Conservation (phyloP, 1,140 invertebrate genomes). For the Drosophila ercepeae region DNA sequence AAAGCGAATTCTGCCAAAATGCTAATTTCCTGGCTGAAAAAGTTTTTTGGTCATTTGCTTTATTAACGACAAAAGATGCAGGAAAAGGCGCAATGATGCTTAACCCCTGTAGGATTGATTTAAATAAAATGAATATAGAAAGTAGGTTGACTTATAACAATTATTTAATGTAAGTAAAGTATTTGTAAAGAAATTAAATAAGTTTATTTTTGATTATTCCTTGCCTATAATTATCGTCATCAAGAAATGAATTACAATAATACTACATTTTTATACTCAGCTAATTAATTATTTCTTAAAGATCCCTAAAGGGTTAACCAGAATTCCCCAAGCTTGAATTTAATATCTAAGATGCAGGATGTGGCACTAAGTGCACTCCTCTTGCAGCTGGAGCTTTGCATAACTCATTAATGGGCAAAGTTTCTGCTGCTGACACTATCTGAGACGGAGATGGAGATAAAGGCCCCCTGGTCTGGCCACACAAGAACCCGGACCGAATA, state of each 20-base stretch:
- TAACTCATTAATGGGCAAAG: constrained; percentile 52
- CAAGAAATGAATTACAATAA: no score
- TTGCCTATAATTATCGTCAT: no score
- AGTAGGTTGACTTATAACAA: no score
- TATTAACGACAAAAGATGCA: constrained; percentile 46
- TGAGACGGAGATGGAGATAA: constrained; percentile 24
- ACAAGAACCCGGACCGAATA: constrained; percentile 6
- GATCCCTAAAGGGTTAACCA: constrained; percentile 8
- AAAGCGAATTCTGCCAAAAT: constrained; percentile 49
- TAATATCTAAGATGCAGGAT: constrained; percentile 49
- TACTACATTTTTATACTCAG: not conserved
- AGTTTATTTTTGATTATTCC: no score
- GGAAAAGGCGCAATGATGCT: constrained; percentile 4
- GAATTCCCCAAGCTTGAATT: constrained; percentile 28
- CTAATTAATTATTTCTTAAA: not conserved
- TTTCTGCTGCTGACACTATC: constrained; percentile 40
- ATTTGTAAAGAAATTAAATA: no score
- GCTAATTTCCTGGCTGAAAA: constrained; percentile 64
- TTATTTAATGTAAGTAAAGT: no score
- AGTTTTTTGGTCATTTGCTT: constrained; percentile 65
- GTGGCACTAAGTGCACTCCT: constrained; percentile 34
- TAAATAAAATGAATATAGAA: not conserved
- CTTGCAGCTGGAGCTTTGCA: constrained; percentile 13
- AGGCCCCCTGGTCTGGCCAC: constrained; percentile 16
- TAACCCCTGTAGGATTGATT: constrained; percentile 19